Conservation (phyloP, 2,113 vertebrate genomes). For the Microcebus murinus region DNA sequence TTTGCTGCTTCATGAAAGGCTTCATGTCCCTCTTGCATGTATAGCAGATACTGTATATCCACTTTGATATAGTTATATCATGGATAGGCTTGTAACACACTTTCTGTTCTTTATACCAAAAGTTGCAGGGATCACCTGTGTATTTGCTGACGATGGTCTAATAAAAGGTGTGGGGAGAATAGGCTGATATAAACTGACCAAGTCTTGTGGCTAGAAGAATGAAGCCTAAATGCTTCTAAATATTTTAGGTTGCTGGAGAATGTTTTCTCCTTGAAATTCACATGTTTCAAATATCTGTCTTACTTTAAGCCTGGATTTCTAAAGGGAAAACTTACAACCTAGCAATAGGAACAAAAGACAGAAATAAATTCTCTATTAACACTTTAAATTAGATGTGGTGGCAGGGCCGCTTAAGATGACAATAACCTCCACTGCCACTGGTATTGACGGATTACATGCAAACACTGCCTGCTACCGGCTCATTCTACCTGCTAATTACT, state of each 20-base stretch:
- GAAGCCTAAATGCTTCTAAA: slow-evolving; percentile 77
- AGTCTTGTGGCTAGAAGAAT: slow-evolving; percentile 53
- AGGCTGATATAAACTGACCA: slow-evolving; percentile 69
- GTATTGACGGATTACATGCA: slow-evolving; percentile 74
- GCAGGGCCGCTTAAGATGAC: slow-evolving; percentile 76
- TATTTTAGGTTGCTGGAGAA: slow-evolving; percentile 63
- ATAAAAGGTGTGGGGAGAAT: too few relatives aligned
- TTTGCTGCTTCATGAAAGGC: not conserved
- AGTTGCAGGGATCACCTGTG: too few relatives aligned
- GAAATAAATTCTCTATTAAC: slow-evolving; percentile 83
- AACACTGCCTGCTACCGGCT: slow-evolving; percentile 80
- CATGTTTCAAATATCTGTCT: slow-evolving; percentile 78
- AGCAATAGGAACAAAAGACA: slow-evolving; percentile 76
- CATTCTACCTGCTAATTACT: slow-evolving; percentile 86
- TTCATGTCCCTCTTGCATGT: slow-evolving; percentile 1
- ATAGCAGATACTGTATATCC: not conserved
- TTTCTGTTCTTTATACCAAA: too few relatives aligned
- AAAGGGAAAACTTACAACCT: slow-evolving; percentile 79
- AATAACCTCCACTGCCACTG: slow-evolving; percentile 73
- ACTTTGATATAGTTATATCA: not conserved
- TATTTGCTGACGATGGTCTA: too few relatives aligned
- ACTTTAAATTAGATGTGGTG: slow-evolving; percentile 84
- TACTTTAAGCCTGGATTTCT: slow-evolving; percentile 76
- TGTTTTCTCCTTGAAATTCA: slow-evolving; percentile 78
- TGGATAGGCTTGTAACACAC: too few relatives aligned